phyloP scores from a whole-genome alignment of 1,140 invertebrate species.

The Meloidogyne exigua region DNA sequence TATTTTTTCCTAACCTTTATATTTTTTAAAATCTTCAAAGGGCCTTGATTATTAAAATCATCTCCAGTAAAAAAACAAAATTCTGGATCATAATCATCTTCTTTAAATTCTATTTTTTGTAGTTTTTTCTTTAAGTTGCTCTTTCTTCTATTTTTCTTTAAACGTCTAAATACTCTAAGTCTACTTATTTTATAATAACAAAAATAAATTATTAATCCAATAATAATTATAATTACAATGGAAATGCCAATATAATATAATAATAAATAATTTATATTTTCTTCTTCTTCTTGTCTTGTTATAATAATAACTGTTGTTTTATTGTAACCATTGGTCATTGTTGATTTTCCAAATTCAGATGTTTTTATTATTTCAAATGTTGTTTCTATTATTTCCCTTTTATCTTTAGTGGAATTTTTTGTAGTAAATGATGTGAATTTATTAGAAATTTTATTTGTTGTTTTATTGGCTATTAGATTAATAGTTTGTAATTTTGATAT shows the following conservation, averaged over 20 bases:
- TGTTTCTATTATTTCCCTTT: too few species aligned
- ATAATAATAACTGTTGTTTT: too few species aligned
- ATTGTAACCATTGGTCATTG: too few species aligned
- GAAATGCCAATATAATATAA: not conserved
- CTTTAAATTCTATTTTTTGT: not conserved
- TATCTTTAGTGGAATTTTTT: too few species aligned
- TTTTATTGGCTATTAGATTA: too few species aligned
- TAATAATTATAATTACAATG: not conserved
- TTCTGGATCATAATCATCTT: not conserved
- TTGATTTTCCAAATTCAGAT: too few species aligned
- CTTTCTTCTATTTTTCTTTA: not conserved
- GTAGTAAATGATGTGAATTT: too few species aligned
- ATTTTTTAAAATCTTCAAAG: not conserved
- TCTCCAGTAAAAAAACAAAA: not conserved
- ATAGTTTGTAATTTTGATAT: too few species aligned
- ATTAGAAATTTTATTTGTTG: too few species aligned
- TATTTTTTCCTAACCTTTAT: not conserved
- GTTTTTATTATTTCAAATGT: too few species aligned
- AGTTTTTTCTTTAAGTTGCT: not conserved
- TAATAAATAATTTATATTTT: not conserved
- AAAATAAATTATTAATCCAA: not conserved
- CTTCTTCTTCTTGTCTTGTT: not conserved
- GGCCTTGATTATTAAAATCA: not conserved
- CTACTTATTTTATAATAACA: not conserved
- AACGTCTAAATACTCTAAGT: not conserved